Conservation (phyloP, 2,888 invertebrate species). For the Lithosia quadra region DNA sequence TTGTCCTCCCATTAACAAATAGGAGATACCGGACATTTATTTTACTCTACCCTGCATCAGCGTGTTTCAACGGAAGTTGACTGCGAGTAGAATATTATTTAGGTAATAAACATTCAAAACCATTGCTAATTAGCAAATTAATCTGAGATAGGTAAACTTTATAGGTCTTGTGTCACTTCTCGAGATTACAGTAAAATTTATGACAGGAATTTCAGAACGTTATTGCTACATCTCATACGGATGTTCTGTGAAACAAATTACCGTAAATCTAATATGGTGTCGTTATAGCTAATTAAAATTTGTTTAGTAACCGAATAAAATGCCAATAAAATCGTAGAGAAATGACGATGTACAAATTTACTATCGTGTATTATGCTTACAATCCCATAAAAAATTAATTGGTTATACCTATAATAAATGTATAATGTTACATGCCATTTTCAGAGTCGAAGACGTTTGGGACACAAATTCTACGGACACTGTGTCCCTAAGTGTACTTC, state of each 20-base stretch:
- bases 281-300: not conserved
- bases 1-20: no score
- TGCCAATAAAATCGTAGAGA: not conserved
- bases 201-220: not conserved
- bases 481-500: no score
- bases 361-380: not conserved
- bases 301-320: slow-evolving; percentile 3
- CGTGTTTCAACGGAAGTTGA: no score
- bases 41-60: no score
- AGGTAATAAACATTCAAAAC: not conserved
- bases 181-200: not conserved
- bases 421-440: not conserved
- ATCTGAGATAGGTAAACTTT: not conserved
- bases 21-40: no score
- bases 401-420: not conserved
- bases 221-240: not conserved
- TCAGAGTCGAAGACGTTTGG: no score
- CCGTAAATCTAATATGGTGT: not conserved
- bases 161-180: not conserved
- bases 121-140: not conserved
- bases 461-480: no score
- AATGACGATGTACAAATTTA: not conserved
- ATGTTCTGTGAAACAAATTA: slow-evolving; percentile 2
- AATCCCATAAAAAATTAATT: not conserved
- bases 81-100: not conserved